These are phyloP conservation scores for Ophion ventricosus DNA, from an alignment of 2,888 invertebrate species.

Conservation along the genomic window DNA sequence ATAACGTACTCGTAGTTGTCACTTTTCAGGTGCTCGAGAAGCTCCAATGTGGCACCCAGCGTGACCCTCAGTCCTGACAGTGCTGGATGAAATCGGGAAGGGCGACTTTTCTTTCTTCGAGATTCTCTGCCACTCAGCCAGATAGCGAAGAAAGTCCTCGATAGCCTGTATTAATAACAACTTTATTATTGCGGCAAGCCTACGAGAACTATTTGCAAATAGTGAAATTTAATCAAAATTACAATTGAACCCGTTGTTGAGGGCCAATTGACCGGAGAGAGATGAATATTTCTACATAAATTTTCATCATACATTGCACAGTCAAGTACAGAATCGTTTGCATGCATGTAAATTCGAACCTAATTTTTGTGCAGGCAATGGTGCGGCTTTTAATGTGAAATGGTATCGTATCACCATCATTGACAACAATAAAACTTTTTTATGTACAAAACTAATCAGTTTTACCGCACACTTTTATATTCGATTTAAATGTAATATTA, in stretches of 20 bases:
- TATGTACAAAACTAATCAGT: not conserved
- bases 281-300: no score
- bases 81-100: constrained; percentile 39
- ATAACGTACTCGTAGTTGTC: constrained; percentile 62
- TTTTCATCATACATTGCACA: not conserved
- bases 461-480: not conserved
- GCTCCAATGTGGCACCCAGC: constrained; percentile 57
- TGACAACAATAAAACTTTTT: not conserved
- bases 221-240: not conserved
- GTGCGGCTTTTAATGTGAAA: not conserved
- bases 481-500: no score
- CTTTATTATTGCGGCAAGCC: constrained; percentile 17
- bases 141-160: constrained; percentile 32
- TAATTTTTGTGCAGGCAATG: constrained; percentile 9
- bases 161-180: constrained; percentile 41
- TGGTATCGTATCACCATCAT: constrained; percentile 6
- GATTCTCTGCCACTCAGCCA: constrained; percentile 26
- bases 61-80: constrained; percentile 61
- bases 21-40: constrained; percentile 44
- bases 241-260: not conserved
- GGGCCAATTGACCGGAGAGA: no score
- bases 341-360: constrained; percentile 18
- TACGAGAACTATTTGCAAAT: constrained; percentile 25
- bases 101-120: constrained; percentile 10
- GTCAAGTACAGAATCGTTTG: constrained; percentile 18